phyloP scores from a whole-genome alignment of 2,888 invertebrate species.

The Torymus aiolomorphi region DNA sequence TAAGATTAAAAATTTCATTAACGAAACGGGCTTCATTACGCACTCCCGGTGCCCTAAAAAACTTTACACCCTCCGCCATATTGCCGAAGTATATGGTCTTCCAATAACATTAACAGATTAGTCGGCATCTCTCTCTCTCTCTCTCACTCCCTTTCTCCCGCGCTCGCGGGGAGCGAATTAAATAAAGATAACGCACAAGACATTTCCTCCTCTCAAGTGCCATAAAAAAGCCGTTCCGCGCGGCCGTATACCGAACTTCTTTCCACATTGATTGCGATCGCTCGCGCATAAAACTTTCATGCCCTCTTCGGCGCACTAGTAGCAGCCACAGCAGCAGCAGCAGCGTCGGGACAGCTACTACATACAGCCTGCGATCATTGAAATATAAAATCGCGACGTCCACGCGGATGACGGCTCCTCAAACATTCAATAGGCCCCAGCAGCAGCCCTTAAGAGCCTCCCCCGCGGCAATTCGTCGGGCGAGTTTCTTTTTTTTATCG shows the following conservation, averaged over 20 bases:
- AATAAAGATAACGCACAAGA: conserved; percentile 37
- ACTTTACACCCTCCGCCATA: too few species aligned
- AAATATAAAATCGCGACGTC: conserved; percentile 52
- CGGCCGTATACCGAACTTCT: conserved; percentile 19
- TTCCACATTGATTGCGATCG: conserved; percentile 50
- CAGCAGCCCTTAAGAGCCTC: conserved; percentile 29
- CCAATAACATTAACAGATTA: conserved; percentile 39
- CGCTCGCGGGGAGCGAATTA: conserved; percentile 9
- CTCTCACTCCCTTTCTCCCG: too few species aligned
- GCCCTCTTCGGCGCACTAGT: background rate
- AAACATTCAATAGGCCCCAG: conserved; percentile 46
- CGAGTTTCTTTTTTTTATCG: conserved; percentile 44
- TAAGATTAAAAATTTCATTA: too few species aligned
- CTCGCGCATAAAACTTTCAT: conserved; percentile 44
- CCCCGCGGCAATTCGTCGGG: conserved; percentile 49
- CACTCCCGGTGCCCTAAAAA: too few species aligned
- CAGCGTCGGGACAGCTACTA: too few species aligned
- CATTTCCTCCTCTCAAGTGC: conserved; percentile 16
- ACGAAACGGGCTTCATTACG: too few species aligned
- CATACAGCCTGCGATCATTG: conserved; percentile 40
- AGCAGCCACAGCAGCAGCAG: background rate
- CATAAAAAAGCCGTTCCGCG: conserved; percentile 47
- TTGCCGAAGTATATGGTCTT: too few species aligned
- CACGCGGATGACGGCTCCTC: conserved; percentile 15
- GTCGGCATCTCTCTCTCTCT: background rate